phyloP scores from a whole-genome alignment of 2,113 vertebrate species.

The Oncorhynchus tshawytscha region DNA sequence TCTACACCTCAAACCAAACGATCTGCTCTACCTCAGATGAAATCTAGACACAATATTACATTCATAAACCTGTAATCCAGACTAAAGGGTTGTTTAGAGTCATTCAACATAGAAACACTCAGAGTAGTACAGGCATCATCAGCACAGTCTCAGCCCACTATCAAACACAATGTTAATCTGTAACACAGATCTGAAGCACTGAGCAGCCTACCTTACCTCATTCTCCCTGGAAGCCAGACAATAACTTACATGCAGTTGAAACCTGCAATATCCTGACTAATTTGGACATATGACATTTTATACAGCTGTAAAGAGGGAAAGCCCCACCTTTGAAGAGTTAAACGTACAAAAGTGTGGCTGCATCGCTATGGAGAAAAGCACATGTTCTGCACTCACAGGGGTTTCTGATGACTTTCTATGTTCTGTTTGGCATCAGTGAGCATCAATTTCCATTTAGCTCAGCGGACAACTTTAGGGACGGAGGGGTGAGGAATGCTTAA shows the following conservation, averaged over 20 bases:
- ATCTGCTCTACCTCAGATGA: slow-evolving; percentile 37
- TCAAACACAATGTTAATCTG: slow-evolving; percentile 51
- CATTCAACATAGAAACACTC: slow-evolving; percentile 29
- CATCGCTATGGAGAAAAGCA: slow-evolving; percentile 29
- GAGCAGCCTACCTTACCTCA: slow-evolving; percentile 52
- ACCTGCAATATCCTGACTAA: slow-evolving; percentile 61
- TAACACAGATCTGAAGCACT: slow-evolving; percentile 54
- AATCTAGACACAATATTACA: slow-evolving; percentile 35
- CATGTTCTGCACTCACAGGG: slow-evolving; percentile 17
- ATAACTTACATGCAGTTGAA: slow-evolving; percentile 56
- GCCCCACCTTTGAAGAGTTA: slow-evolving; percentile 45
- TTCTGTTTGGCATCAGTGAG: slow-evolving; percentile 21
- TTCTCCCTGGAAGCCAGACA: slow-evolving; percentile 54
- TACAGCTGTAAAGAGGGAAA: slow-evolving; percentile 55
- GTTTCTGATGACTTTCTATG: slow-evolving; percentile 28
- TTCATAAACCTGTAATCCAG: slow-evolving; percentile 36
- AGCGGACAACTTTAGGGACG: slow-evolving; percentile 25
- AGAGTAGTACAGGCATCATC: slow-evolving; percentile 6
- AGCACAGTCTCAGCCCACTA: slow-evolving; percentile 18
- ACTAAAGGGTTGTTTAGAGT: slow-evolving; percentile 40
- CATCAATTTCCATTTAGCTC: slow-evolving; percentile 39
- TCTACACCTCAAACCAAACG: slow-evolving; percentile 41
- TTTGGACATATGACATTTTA: slow-evolving; percentile 68
- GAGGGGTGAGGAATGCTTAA: background rate
- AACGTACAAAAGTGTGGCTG: slow-evolving; percentile 49